These are phyloP conservation scores for Decapterus maruadsi DNA, from an alignment of 2,797 vertebrate genomes.

Conservation along the genomic window DNA sequence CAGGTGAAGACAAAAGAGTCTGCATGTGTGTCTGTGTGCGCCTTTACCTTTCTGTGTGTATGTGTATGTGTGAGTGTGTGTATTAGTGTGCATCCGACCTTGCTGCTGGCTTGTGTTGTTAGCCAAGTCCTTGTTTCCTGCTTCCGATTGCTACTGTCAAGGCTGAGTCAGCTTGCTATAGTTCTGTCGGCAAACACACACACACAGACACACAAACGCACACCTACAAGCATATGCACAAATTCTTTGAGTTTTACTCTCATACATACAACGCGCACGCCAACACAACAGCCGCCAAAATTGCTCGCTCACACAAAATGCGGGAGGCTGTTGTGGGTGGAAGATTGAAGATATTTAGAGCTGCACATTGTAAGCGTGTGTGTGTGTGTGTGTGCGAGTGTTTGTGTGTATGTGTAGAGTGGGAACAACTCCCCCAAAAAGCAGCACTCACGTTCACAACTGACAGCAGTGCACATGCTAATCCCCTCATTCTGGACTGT, in stretches of 20 bases:
- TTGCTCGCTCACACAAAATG: conserved; percentile 32
- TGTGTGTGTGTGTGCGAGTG: neutral
- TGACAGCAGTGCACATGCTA: conserved; percentile 36
- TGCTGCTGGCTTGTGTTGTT: conserved; percentile 62
- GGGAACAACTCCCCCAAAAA: conserved; percentile 27
- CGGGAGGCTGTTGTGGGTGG: conserved; percentile 28
- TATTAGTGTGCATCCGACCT: conserved; percentile 54
- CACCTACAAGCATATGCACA: conserved; percentile 14
- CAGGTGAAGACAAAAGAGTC: conserved; percentile 61
- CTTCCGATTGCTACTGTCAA: conserved; percentile 74
- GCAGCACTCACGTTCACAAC: conserved; percentile 32
- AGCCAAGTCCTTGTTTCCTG: conserved; percentile 78
- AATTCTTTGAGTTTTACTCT: conserved; percentile 15
- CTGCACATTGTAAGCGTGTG: neutral
- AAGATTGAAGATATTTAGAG: conserved; percentile 55
- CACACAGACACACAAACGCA: neutral
- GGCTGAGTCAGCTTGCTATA: conserved; percentile 71
- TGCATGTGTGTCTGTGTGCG: conserved; percentile 1
- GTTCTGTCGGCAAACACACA: conserved; percentile 45
- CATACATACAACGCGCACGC: conserved; percentile 21
- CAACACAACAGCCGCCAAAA: conserved; percentile 34
- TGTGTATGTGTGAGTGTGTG: conserved; percentile 19
- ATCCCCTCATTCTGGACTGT: conserved; percentile 57
- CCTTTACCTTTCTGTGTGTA: conserved; percentile 22
- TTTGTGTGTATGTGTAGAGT: neutral